Percentiles rank a stretch among this genome's conserved stretches.
These are phyloP conservation scores for Triplophysa yarkandensis DNA, from an alignment of 2,797 vertebrate species.

Conservation along the genomic window DNA sequence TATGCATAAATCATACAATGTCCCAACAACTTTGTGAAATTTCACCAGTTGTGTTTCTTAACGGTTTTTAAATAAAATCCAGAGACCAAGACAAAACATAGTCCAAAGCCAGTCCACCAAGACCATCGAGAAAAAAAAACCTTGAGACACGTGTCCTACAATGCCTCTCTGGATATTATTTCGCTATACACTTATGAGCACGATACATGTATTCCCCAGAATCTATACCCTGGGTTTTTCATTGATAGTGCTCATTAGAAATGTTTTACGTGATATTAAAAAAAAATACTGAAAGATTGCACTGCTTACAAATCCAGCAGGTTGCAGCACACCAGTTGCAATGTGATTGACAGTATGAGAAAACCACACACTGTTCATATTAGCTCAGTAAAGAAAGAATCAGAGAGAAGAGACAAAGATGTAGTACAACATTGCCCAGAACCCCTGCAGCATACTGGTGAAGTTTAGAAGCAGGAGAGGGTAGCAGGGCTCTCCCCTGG, in stretches of 20 bases:
- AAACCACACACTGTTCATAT: constrained; percentile 36
- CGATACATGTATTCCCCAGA: no score
- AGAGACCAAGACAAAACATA: no score
- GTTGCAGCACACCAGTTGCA: constrained; percentile 11
- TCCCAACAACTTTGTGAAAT: no score
- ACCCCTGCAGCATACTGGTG: constrained; percentile 38
- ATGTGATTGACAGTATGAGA: constrained; percentile 50
- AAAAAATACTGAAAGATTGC: neutral
- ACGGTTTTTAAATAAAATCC: no score
- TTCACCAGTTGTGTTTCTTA: no score
- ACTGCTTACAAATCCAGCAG: neutral
- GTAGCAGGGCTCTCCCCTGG: constrained; percentile 43
- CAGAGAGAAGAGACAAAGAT: constrained; percentile 4
- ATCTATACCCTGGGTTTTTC: no score
- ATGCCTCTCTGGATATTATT: no score
- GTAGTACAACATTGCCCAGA: constrained; percentile 37
- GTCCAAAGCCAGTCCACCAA: no score
- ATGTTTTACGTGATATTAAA: neutral
- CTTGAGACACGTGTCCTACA: no score
- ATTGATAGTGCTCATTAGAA: neutral
- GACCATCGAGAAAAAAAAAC: no score
- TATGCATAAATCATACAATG: no score
- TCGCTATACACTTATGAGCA: no score
- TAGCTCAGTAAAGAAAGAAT: constrained; percentile 26
- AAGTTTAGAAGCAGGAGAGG: constrained; percentile 49